These are phyloP conservation scores for Nyctereutes procyonoides DNA, from an alignment of 2,113 vertebrate genomes.

Conservation along the genomic window DNA sequence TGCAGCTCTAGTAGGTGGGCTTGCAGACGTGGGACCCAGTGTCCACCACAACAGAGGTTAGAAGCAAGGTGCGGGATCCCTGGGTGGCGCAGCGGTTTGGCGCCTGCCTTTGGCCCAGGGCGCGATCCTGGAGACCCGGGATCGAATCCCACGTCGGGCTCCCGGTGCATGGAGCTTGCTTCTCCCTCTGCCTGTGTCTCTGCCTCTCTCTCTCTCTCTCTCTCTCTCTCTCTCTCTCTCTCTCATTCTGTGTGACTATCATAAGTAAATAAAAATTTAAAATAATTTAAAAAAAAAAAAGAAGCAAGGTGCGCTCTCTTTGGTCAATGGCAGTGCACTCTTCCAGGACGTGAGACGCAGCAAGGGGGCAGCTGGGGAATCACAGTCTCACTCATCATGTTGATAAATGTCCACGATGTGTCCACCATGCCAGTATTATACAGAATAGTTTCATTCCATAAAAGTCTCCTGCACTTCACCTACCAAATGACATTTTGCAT, in stretches of 20 bases:
- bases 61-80: background rate
- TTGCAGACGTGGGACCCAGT: background rate
- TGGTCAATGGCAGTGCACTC: fast-evolving
- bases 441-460: background rate
- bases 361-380: background rate
- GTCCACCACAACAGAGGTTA: background rate
- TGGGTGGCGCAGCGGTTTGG: too few species aligned
- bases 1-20: background rate
- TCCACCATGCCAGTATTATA: background rate
- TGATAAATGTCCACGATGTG: background rate
- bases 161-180: too few species aligned
- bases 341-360: fast-evolving
- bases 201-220: too few species aligned
- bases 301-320: background rate
- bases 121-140: too few species aligned
- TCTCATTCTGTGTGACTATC: too few species aligned
- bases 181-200: too few species aligned
- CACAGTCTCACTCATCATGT: background rate
- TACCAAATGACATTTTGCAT: background rate
- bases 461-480: background rate
- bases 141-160: too few species aligned
- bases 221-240: too few species aligned
- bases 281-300: too few species aligned
- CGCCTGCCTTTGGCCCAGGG: too few species aligned
- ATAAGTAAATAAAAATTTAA: too few species aligned